phyloP scores from a whole-genome alignment of 2,113 vertebrate species.

The Planiliza haematocheilus region DNA sequence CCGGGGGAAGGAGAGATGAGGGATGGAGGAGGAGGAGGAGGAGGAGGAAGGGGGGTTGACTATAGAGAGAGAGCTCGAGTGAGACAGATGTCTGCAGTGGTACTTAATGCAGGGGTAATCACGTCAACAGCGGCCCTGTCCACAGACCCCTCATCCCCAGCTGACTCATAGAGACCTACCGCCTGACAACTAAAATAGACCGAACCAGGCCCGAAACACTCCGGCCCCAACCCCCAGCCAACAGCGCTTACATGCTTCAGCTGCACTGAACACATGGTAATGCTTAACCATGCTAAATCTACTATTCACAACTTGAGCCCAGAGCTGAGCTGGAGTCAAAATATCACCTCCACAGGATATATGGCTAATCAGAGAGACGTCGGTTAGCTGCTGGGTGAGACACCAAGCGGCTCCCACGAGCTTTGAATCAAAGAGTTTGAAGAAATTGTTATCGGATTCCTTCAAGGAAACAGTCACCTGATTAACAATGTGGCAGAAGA shows the following conservation, averaged over 20 bases:
- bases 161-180: conserved; percentile 75
- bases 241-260: conserved; percentile 70
- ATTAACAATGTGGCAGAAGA: conserved; percentile 12
- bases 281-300: conserved; percentile 76
- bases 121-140: conserved; percentile 75
- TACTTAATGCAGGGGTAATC: conserved; percentile 78
- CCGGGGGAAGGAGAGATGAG: conserved; percentile 74
- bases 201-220: conserved; percentile 46
- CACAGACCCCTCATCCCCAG: conserved; percentile 55
- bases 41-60: conserved; percentile 31
- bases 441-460: conserved; percentile 24
- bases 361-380: conserved; percentile 56
- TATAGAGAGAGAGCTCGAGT: conserved; percentile 56
- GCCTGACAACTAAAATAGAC: conserved; percentile 63
- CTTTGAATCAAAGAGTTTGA: conserved; percentile 30
- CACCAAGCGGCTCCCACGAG: conserved; percentile 16
- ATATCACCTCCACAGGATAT: conserved; percentile 70
- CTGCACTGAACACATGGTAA: conserved; percentile 77
- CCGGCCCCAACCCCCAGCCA: conserved; percentile 32
- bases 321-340: conserved; percentile 66
- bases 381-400: conserved; percentile 34
- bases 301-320: conserved; percentile 65
- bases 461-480: conserved; percentile 32
- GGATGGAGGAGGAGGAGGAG: conserved; percentile 64
- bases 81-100: conserved; percentile 78